Percentiles rank a stretch among this genome's conserved stretches.
Evolutionary conservation across 2,797 vertebrate genomes (phyloP).

Genomic region (Crenichthys baileyi): DNA sequence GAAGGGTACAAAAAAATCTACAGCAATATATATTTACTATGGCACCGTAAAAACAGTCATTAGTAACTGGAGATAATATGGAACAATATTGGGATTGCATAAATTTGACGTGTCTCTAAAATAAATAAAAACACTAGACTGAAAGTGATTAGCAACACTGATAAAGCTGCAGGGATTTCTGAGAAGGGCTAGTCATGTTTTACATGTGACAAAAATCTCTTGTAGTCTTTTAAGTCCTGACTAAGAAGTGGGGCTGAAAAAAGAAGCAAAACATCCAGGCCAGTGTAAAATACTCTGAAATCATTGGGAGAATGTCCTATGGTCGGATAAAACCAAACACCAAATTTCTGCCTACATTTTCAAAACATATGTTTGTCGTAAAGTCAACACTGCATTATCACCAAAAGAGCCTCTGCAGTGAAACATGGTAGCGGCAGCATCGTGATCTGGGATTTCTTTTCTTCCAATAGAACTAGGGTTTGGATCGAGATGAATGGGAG

Average conservation of each 20-base stretch:
- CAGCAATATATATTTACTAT: neutral
- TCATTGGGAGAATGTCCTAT: neutral
- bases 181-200: neutral
- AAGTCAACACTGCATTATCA: too few species aligned
- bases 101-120: neutral
- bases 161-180: neutral
- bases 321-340: neutral
- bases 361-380: neutral
- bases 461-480: too few species aligned
- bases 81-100: neutral
- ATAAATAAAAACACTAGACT: neutral
- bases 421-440: too few species aligned
- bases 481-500: too few species aligned
- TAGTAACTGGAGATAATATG: neutral
- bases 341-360: neutral
- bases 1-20: neutral
- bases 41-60: neutral
- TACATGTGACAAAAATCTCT: neutral
- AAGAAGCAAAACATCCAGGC: neutral
- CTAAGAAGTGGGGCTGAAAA: neutral
- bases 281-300: neutral
- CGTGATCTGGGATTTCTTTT: too few species aligned
- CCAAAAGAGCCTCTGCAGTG: too few species aligned
- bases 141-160: neutral
- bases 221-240: neutral